Evolutionary conservation across 2,888 invertebrate species (phyloP), one percentile per base, ranked within the genome.

Genomic region (Drosophila percnosoma): DNA sequence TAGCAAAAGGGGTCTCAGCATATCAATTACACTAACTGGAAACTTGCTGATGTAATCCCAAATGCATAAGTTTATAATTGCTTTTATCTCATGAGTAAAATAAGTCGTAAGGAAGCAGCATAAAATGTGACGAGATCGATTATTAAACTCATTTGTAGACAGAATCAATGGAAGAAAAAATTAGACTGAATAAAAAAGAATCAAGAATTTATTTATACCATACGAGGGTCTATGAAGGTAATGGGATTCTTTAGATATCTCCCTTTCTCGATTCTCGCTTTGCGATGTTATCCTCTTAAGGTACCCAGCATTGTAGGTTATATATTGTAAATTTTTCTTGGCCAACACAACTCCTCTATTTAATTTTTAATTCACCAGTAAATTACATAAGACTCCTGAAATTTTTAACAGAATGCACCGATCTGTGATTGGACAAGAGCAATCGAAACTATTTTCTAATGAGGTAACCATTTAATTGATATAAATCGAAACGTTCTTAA

Each of bases 401-500:
- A 60, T 33, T 48, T 51, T 38, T 27, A 27, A 21, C 31, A 62
- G 45, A 58, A 60, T 48, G 33, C 29, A 38, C 21, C 27, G 21
- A 71, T 75, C 65, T 52, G 31, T 27, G 55, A 61, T 53, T 48
- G 38, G 64, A 49, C n/a, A 18, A 13, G 15, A 36, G 33, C 49
- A 54, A 13, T 49, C 57, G 33, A 36, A 40, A 40, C 33, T 49
- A 68, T 65, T 73, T 70, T 68, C 68, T 68, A 88, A 88, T 62
- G 69, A 82, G 65, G 29, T 53, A 67, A 86, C 33, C 62, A 60
- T 53, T 72, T 70, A 61, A 86, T 85, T 80, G 90, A 90, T 84
- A 68, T 48, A 45, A 57, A 78, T 78, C 82, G 64, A 73, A 59
- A 48, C 18, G 15, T n/a, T 24, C 59, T n/a, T 54, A 72, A 65